These are phyloP conservation scores for Botia almorhae DNA, from an alignment of 2,797 vertebrate genomes.

Conservation along the genomic window DNA sequence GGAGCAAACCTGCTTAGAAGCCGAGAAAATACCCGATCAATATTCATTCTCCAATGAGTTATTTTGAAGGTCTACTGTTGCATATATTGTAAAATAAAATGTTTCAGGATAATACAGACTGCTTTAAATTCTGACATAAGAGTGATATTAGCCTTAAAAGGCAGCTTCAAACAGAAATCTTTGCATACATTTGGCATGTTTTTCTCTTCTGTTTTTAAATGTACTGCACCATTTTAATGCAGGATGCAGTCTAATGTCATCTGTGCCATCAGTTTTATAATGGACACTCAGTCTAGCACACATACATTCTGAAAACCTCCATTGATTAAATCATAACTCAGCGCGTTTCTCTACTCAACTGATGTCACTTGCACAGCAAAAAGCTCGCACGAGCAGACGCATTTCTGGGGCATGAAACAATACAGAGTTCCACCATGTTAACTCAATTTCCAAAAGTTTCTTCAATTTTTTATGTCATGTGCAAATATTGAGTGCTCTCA, in stretches of 20 bases:
- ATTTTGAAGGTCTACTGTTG: conserved; percentile 43
- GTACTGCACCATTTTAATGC: background rate
- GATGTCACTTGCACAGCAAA: background rate
- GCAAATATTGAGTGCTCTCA: background rate
- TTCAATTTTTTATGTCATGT: background rate
- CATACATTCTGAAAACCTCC: background rate
- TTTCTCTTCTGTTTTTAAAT: background rate
- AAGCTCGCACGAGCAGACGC: background rate
- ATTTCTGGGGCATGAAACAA: conserved; percentile 15
- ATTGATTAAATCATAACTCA: background rate
- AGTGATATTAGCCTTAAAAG: background rate
- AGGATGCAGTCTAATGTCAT: background rate
- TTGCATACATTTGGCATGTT: background rate
- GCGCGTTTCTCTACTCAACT: background rate
- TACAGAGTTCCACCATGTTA: background rate
- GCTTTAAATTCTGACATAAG: conserved; percentile 12
- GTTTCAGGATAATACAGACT: background rate
- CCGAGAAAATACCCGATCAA: conserved; percentile 48
- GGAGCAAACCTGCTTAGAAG: conserved; percentile 49
- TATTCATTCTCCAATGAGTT: conserved; percentile 57
- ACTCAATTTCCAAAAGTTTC: background rate
- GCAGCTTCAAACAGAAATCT: background rate
- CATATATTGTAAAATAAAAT: conserved; percentile 25
- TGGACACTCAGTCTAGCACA: background rate
- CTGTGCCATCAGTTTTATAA: background rate